These are phyloP conservation scores for Scaptodrosophila latifasciaeformis DNA, from an alignment of 2,888 invertebrate genomes.

Conservation along the genomic window DNA sequence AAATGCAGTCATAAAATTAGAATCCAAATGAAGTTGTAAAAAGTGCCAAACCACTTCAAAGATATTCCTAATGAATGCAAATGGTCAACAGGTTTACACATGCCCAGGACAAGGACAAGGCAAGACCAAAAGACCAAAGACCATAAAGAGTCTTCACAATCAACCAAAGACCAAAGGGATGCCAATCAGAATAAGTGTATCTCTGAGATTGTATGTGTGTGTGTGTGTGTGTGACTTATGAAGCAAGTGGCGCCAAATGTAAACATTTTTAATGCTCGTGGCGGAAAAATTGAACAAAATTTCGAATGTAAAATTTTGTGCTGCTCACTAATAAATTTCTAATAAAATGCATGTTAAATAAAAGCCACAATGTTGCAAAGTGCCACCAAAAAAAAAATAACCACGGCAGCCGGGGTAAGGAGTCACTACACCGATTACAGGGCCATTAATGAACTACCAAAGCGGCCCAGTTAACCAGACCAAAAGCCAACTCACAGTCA, in stretches of 20 bases:
- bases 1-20: conserved; percentile 66
- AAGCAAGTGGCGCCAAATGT: conserved; percentile 56
- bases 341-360: conserved; percentile 60
- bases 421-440: conserved; percentile 44
- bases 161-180: conserved; percentile 26
- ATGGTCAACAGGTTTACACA: conserved; percentile 69
- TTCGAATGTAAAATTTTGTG: conserved; percentile 39
- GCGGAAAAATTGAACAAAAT: conserved; percentile 41
- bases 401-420: neutral
- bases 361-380: conserved; percentile 52
- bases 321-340: conserved; percentile 54
- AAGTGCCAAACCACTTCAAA: conserved; percentile 20
- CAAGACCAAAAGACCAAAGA: neutral
- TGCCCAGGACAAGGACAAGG: no score
- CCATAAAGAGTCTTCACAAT: conserved; percentile 24
- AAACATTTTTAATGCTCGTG: conserved; percentile 41
- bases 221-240: conserved; percentile 64
- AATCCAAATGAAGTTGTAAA: conserved; percentile 63
- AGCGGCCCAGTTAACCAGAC: conserved; percentile 43
- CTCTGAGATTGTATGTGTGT: conserved; percentile 6
- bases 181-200: conserved; percentile 61
- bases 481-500: conserved; percentile 33
- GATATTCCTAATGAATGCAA: conserved; percentile 68
- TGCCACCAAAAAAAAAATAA: neutral
- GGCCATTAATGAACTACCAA: conserved; percentile 45